These are phyloP conservation scores for Seriola dumerili DNA, from an alignment of 2,113 vertebrate genomes.

Conservation along the genomic window DNA sequence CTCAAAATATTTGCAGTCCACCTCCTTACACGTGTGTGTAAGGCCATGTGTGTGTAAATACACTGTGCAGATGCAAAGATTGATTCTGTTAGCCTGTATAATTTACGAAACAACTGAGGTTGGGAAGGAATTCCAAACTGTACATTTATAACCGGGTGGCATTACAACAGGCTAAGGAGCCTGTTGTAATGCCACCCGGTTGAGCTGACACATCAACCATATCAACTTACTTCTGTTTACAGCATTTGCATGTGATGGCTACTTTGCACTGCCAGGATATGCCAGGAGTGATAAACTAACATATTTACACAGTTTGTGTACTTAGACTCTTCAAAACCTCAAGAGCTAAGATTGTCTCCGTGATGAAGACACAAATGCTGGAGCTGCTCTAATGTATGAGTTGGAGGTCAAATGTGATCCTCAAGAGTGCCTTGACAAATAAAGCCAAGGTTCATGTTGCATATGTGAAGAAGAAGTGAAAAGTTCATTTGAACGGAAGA, in stretches of 20 bases:
- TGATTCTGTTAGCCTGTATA: constrained; percentile 7
- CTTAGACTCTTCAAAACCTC: constrained; percentile 11
- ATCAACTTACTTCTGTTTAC: constrained; percentile 36
- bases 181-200: too few relatives aligned
- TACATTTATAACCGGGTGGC: constrained; percentile 8
- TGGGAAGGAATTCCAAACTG: constrained; percentile 26
- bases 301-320: constrained; percentile 2
- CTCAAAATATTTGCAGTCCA: neutral
- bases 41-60: neutral
- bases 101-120: constrained; percentile 31
- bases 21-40: neutral
- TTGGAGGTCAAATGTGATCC: neutral
- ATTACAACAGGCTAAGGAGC: neutral
- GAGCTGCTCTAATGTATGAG: neutral
- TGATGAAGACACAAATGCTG: neutral
- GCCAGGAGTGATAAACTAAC: neutral
- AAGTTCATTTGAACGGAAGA: neutral
- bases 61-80: neutral
- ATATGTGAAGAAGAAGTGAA: neutral
- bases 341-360: neutral
- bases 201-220: constrained; percentile 17
- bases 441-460: neutral
- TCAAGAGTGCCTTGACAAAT: neutral
- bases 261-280: neutral
- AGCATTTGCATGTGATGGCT: constrained; percentile 19